Evolutionary conservation across 2,888 invertebrate species (phyloP), one percentile per base, ranked within the genome.

Genomic region (Sarcophaga carnaria): DNA sequence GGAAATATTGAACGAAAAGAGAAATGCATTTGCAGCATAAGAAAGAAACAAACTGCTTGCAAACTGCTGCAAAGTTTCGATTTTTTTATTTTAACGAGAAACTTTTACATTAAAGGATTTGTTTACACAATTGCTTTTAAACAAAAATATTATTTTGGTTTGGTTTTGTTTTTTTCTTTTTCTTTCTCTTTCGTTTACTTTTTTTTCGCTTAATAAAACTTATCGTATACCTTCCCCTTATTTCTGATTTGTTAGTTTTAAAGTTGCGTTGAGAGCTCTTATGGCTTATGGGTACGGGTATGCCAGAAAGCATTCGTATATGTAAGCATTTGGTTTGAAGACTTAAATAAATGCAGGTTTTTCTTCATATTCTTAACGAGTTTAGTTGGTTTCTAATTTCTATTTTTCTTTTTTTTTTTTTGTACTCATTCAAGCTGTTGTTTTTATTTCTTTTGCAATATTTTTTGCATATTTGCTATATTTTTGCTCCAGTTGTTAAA

Each of bases 101-200:
- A 76, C 63, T 75, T 81, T 81, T 81, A 70, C 69, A 81, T 81
- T 81, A 81, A 75, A 75, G 75, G 69, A 81, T 76, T 70, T 82
- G 66, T 66, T 77, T 77, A 77, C 71, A 66, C 64, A 77, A 82
- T 71, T 71, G 70, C n/a, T 47, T 20, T 20, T 12, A 54, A 54
- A 54, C 14, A 54, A 54, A 54, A 54, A 54, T 5, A 54, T 62
- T 62, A 17, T 62, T 62, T 62, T 37, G 37, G 37, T 37, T 37
- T 37, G 2, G 8, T 37, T 37, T 37, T 37, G 22, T 37, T 1
- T 0, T 37, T 37, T 8, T 37, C 6, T 6, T 2, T 10, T 10
- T 37, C 37, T 10, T 8, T 37, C 37, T 37, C 37, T 37, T 8
- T 37, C 17, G 17, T 37, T 6, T 8, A 37, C 37, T 62, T 22